Evolutionary conservation across 2,113 vertebrate species (phyloP).

Genomic region (Spilogale gracilis): DNA sequence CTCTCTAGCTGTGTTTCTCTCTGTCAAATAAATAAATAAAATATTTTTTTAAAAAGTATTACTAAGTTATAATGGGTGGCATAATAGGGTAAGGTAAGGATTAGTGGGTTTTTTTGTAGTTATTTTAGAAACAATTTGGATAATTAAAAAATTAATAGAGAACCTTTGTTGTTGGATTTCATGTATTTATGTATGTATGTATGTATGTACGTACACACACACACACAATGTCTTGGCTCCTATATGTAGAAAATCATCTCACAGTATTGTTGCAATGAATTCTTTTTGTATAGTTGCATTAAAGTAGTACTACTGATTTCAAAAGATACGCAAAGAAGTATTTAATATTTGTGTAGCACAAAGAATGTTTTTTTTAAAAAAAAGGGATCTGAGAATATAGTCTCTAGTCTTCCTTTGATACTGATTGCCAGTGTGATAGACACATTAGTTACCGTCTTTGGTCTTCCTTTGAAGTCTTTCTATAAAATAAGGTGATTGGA

Average conservation of each 20-base stretch:
- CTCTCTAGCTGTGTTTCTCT: no score
- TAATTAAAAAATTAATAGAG: constrained; percentile 46
- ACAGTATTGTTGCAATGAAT: neutral
- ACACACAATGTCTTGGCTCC: neutral
- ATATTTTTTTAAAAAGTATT: neutral
- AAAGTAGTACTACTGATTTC: constrained; percentile 19
- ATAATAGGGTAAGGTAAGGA: neutral
- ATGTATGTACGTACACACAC: neutral
- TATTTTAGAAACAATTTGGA: constrained; percentile 50
- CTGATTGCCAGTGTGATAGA: neutral
- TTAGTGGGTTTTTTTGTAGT: constrained; percentile 8
- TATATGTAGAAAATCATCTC: constrained; percentile 16
- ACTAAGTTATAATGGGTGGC: constrained; percentile 30
- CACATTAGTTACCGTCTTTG: neutral
- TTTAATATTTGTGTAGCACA: neutral
- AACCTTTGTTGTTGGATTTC: neutral
- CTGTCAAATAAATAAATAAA: no score
- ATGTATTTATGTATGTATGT: neutral
- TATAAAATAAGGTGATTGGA: neutral
- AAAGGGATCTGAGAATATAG: neutral
- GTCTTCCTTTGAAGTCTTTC: neutral
- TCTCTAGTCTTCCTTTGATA: neutral
- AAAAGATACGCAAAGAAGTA: neutral
- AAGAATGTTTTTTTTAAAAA: neutral
- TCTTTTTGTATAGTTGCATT: neutral